A percentile compares a stretch with the other conserved stretches of the same genome.
Evolutionary conservation across 2,113 vertebrate species (phyloP).

Genomic region (Nycticorax nycticorax): DNA sequence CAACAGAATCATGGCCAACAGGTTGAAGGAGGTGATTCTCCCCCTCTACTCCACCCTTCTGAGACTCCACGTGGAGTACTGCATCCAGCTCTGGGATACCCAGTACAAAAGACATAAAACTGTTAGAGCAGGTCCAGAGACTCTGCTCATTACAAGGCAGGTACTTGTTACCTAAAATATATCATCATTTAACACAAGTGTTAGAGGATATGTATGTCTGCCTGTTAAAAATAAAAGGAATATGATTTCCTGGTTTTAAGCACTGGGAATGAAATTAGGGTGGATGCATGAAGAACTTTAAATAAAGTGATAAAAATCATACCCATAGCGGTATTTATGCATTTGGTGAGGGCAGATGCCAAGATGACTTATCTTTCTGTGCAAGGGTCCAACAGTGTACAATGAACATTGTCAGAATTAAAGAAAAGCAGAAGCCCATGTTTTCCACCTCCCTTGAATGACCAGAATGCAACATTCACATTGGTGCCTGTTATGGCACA

Average conservation of each 20-base stretch:
- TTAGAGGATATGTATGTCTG: neutral
- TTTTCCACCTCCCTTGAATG: neutral
- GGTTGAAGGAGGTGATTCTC: neutral
- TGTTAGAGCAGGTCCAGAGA: neutral
- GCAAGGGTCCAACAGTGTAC: neutral
- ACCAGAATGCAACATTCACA: neutral
- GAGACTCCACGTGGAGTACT: neutral
- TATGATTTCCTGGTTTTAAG: neutral
- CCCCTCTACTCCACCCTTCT: too few relatives aligned
- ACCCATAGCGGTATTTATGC: neutral
- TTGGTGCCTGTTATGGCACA: neutral
- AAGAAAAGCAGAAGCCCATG: neutral
- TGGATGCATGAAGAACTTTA: neutral
- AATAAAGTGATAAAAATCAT: neutral
- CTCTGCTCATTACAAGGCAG: neutral
- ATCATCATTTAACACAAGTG: neutral
- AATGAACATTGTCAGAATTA: neutral
- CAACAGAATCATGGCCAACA: neutral
- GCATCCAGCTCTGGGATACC: neutral
- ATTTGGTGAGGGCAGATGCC: neutral
- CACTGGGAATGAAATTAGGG: neutral
- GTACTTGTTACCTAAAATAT: neutral
- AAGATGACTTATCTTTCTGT: neutral
- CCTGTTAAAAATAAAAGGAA: neutral
- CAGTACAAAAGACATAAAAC: neutral